phyloP scores from a whole-genome alignment of 2,113 vertebrate genomes.

The Urocitellus parryii region DNA sequence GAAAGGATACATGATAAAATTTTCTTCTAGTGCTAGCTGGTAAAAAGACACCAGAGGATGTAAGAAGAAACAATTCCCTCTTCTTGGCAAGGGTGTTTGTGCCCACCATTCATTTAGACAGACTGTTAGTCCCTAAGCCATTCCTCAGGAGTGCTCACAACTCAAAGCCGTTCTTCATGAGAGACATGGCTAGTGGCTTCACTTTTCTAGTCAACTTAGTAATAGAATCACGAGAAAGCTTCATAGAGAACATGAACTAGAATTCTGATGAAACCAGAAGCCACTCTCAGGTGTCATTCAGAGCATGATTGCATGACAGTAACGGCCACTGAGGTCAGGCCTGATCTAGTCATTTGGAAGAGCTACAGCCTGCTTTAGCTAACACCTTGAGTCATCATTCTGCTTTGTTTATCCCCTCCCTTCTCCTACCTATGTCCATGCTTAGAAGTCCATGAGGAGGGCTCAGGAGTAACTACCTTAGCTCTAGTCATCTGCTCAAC shows the following conservation, averaged over 20 bases:
- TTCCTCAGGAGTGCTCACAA: neutral
- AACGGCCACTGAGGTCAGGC: neutral
- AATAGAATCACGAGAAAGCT: neutral
- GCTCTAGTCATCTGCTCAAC: neutral
- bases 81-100: neutral
- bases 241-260: neutral
- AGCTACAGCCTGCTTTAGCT: neutral
- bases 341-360: neutral
- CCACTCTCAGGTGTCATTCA: neutral
- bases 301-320: neutral
- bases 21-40: neutral
- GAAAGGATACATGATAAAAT: neutral
- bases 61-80: neutral
- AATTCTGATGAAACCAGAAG: slow-evolving; percentile 17
- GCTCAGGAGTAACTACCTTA: neutral
- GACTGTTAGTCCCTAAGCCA: neutral
- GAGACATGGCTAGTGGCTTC: neutral
- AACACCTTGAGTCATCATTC: neutral
- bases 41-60: slow-evolving; percentile 42
- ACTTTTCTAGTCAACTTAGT: neutral
- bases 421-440: neutral
- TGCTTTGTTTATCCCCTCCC: neutral
- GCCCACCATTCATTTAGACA: neutral
- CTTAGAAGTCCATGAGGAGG: neutral
- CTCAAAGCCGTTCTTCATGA: neutral